A percentile compares a stretch with the other conserved stretches of the same genome.
These are phyloP conservation scores for Geotrypetes seraphini DNA, from an alignment of 2,797 vertebrate genomes.

Conservation along the genomic window DNA sequence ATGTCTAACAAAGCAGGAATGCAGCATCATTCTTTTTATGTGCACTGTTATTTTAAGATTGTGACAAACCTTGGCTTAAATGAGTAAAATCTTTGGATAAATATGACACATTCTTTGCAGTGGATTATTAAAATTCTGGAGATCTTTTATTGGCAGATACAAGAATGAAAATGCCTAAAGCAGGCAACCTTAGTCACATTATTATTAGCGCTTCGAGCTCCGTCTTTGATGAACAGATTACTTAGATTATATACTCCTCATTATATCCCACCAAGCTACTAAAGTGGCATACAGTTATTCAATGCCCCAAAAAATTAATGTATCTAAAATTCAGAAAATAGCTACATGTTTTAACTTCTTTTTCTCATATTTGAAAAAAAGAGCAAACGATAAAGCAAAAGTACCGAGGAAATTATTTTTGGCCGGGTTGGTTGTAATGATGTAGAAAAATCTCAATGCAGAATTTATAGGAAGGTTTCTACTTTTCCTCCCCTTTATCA, in stretches of 20 bases:
- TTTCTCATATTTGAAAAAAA: not conserved
- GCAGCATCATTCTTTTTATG: not conserved
- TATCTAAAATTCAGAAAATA: not conserved
- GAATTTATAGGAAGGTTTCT: too few species aligned
- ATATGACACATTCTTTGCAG: rapidly evolving
- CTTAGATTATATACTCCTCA: rapidly evolving
- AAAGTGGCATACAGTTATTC: not conserved
- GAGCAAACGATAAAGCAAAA: too few species aligned
- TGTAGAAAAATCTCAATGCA: too few species aligned
- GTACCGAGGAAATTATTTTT: too few species aligned
- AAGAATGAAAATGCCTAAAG: not conserved
- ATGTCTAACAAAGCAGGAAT: too few species aligned
- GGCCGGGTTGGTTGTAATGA: too few species aligned
- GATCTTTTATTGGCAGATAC: not conserved
- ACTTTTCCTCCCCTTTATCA: too few species aligned
- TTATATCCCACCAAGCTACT: not conserved
- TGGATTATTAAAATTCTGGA: not conserved
- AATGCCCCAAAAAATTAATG: too few species aligned
- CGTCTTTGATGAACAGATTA: rapidly evolving
- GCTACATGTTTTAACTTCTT: not conserved
- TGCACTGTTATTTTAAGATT: not conserved
- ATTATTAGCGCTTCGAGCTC: too few species aligned
- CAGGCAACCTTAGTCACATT: not conserved
- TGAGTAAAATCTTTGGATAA: not conserved
- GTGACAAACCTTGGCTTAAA: conserved; percentile 5